Evolutionary conservation across 1,140 invertebrate genomes (phyloP).

Genomic region (Achatina immaculata): DNA sequence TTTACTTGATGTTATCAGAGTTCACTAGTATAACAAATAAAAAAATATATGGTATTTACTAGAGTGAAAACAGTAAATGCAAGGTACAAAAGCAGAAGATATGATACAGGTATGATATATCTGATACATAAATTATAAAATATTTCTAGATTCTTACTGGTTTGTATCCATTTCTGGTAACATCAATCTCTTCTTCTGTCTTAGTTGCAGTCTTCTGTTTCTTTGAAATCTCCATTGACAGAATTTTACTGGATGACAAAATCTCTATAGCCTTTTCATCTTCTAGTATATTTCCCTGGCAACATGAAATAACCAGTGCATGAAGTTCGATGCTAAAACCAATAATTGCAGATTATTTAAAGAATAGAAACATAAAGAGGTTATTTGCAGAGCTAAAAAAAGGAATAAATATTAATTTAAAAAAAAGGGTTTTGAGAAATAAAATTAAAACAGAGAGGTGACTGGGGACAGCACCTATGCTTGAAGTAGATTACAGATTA

Average conservation of each 20-base stretch:
- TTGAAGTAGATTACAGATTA: too few species aligned
- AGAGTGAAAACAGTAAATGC: background rate
- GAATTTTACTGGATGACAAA: slow-evolving; percentile 88
- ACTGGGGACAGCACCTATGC: too few species aligned
- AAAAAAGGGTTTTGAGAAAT: too few species aligned
- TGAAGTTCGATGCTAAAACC: too few species aligned
- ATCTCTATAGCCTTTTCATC: slow-evolving; percentile 95
- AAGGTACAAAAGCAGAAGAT: background rate
- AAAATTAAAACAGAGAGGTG: too few species aligned
- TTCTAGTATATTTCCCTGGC: slow-evolving; percentile 90
- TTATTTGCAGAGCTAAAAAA: background rate
- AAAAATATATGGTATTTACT: background rate
- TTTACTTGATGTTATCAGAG: too few species aligned
- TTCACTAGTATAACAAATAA: background rate
- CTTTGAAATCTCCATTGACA: slow-evolving; percentile 74
- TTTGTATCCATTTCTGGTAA: slow-evolving; percentile 69
- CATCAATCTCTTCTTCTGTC: slow-evolving; percentile 69
- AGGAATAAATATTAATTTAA: background rate
- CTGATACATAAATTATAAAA: too few species aligned
- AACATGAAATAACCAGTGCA: background rate
- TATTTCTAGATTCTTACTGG: slow-evolving; percentile 66
- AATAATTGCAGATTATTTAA: background rate
- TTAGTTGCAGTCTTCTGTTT: slow-evolving; percentile 74
- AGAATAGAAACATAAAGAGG: background rate
- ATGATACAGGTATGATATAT: too few species aligned